These are phyloP conservation scores for Melanotaenia parkinsoni DNA, from an alignment of 2,797 vertebrate genomes.

Conservation along the genomic window DNA sequence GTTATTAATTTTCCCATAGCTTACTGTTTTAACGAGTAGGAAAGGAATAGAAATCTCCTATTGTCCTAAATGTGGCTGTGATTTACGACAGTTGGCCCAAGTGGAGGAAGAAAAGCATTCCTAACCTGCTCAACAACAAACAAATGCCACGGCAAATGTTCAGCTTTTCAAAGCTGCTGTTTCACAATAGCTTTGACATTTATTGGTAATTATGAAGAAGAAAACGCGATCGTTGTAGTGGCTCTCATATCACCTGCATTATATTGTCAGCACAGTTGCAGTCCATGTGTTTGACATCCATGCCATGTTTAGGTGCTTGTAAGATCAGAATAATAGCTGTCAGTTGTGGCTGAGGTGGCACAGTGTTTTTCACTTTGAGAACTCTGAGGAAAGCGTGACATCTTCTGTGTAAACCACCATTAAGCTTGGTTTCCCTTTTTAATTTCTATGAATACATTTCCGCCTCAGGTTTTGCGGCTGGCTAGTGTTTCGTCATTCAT, in stretches of 20 bases:
- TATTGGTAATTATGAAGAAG: constrained; percentile 14
- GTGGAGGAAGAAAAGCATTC: constrained; percentile 29
- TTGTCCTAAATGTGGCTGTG: background rate
- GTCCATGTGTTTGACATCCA: constrained; percentile 40
- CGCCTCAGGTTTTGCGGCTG: constrained; percentile 16
- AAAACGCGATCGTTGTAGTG: constrained; percentile 3
- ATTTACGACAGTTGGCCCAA: constrained; percentile 30
- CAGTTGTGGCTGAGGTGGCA: constrained; percentile 21
- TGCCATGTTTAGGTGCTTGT: constrained; percentile 25
- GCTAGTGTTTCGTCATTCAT: constrained; percentile 33
- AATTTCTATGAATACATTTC: constrained; percentile 34
- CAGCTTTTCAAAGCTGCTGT: constrained; percentile 36
- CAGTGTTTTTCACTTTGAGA: constrained; percentile 22
- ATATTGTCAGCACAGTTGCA: constrained; percentile 37
- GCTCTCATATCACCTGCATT: constrained; percentile 18
- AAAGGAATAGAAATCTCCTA: constrained; percentile 3
- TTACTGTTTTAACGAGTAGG: constrained; percentile 18
- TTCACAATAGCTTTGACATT: constrained; percentile 31
- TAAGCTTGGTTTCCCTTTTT: constrained; percentile 27
- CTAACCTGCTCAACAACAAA: constrained; percentile 62
- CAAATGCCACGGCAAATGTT: constrained; percentile 30
- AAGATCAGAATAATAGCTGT: constrained; percentile 22
- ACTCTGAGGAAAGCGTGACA: constrained; percentile 28
- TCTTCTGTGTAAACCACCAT: constrained; percentile 34
- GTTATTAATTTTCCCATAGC: constrained; percentile 28